Evolutionary conservation across 2,113 vertebrate genomes (phyloP).

Genomic region (Orthonyx spaldingii): DNA sequence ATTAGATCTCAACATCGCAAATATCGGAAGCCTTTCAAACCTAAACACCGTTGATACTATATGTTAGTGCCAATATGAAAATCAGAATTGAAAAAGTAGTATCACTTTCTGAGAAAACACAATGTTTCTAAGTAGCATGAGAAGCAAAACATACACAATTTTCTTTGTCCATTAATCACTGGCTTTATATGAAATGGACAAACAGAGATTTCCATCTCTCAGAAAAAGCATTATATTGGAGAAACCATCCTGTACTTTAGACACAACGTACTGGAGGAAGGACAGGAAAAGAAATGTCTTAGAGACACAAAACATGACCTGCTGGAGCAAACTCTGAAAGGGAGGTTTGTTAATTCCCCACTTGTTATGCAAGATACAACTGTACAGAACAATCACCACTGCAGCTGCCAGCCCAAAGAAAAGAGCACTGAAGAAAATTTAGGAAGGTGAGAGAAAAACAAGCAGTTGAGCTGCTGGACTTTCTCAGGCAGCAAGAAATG

Average conservation of each 20-base stretch:
- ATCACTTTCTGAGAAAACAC: not conserved
- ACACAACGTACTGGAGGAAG: not conserved
- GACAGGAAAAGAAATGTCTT: not conserved
- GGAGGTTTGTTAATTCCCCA: not conserved
- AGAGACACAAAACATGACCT: not conserved
- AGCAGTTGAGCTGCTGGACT: not conserved
- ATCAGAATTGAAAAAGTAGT: not conserved
- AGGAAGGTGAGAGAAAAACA: not conserved
- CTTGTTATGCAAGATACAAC: not conserved
- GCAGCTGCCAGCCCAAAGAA: not conserved
- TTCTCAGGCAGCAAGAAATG: rapidly evolving
- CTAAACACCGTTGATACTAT: not conserved
- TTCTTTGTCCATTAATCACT: not conserved
- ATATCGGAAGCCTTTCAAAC: not conserved
- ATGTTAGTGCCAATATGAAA: not conserved
- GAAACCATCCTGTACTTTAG: not conserved
- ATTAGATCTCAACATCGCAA: not conserved
- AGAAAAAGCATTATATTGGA: not conserved
- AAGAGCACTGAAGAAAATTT: not conserved
- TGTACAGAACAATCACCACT: not conserved
- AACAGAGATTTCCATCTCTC: not conserved
- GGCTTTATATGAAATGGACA: not conserved
- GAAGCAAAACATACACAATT: not conserved
- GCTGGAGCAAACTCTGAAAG: not conserved
- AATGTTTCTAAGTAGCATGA: not conserved